phyloP scores from a whole-genome alignment of 1,140 invertebrate species.

The Dinoponera quadriceps region DNA sequence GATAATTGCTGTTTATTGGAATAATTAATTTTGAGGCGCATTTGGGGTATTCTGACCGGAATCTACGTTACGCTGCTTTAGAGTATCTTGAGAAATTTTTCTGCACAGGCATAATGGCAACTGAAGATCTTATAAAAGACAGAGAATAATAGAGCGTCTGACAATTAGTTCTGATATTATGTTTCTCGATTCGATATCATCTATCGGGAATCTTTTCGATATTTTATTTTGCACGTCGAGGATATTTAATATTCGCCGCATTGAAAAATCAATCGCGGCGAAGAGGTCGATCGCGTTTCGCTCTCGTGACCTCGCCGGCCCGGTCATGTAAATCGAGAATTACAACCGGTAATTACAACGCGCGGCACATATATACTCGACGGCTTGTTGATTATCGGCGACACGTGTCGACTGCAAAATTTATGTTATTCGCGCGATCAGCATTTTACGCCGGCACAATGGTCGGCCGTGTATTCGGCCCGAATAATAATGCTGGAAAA shows the following conservation, averaged over 20 bases:
- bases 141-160: too few relatives aligned
- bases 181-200: too few relatives aligned
- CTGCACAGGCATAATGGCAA: too few relatives aligned
- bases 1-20: too few relatives aligned
- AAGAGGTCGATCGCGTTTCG: background rate
- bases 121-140: too few relatives aligned
- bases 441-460: slow-evolving; percentile 44
- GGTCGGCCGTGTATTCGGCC: slow-evolving; percentile 29
- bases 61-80: too few relatives aligned
- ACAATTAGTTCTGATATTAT: too few relatives aligned
- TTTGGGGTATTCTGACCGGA: too few relatives aligned
- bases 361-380: slow-evolving; percentile 26
- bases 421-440: slow-evolving; percentile 38
- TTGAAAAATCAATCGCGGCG: slow-evolving; percentile 7
- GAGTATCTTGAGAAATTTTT: too few relatives aligned
- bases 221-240: background rate
- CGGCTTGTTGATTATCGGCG: slow-evolving; percentile 51
- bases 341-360: slow-evolving; percentile 38
- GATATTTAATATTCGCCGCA: background rate
- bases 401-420: slow-evolving; percentile 42
- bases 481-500: slow-evolving; percentile 53
- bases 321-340: slow-evolving; percentile 35
- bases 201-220: background rate
- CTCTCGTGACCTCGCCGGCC: background rate
- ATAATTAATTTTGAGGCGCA: too few relatives aligned